These are phyloP conservation scores for Antheraea yamamai DNA, from an alignment of 2,888 invertebrate genomes.

Conservation along the genomic window DNA sequence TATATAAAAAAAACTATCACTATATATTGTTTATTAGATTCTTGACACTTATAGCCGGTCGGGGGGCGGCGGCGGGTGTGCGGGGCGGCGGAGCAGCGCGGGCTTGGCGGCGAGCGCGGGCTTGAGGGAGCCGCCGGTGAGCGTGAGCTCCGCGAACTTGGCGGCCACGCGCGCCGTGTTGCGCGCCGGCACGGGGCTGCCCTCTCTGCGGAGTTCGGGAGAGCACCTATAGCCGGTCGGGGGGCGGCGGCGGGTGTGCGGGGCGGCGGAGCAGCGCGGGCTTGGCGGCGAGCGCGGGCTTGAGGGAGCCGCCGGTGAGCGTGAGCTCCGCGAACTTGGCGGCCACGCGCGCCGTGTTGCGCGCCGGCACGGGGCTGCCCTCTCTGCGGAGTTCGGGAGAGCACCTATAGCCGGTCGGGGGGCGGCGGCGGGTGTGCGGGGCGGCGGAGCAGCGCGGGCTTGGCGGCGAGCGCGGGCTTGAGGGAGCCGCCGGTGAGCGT, in stretches of 20 bases:
- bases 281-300: conserved; percentile 90
- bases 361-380: conserved; percentile 79
- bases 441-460: conserved; percentile 88
- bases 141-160: conserved; percentile 84
- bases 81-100: conserved; percentile 84
- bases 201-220: no score
- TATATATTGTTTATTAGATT: background rate
- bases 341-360: conserved; percentile 84
- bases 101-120: conserved; percentile 92
- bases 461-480: conserved; percentile 89
- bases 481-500: conserved; percentile 84
- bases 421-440: conserved; percentile 41
- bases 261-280: conserved; percentile 86
- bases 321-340: conserved; percentile 85
- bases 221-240: conserved; percentile 2
- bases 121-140: conserved; percentile 85
- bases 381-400: no score
- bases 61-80: conserved; percentile 29
- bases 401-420: conserved; percentile 16
- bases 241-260: conserved; percentile 33
- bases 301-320: conserved; percentile 84
- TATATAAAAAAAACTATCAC: background rate
- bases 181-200: conserved; percentile 80
- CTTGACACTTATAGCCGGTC: background rate
- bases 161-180: conserved; percentile 84